Conservation (phyloP, 2,797 vertebrate genomes). For the Heteromormyrus szaboi region DNA sequence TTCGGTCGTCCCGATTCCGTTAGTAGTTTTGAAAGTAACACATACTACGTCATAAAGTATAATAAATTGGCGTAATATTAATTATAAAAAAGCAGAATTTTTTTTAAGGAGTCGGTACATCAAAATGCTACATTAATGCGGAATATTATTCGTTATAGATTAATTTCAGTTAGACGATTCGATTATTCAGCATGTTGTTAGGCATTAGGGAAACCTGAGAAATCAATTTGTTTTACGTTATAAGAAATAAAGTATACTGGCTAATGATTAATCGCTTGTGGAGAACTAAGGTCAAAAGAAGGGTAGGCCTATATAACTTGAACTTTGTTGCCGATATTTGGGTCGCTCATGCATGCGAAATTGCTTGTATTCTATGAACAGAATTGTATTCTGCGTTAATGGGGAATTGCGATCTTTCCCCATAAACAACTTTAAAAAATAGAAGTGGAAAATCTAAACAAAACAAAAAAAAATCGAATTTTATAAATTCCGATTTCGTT, state of each 20-base stretch:
- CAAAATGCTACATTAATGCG: not conserved
- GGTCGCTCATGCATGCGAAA: constrained; percentile 5
- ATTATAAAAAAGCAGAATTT: not conserved
- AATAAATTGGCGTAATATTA: not conserved
- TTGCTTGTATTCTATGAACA: not conserved
- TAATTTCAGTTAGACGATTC: not conserved
- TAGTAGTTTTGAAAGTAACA: not conserved
- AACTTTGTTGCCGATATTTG: constrained; percentile 5
- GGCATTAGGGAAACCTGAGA: not conserved
- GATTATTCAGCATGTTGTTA: not conserved
- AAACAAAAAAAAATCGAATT: not conserved
- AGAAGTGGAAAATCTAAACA: not conserved
- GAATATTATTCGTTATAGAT: not conserved
- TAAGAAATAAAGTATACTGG: not conserved
- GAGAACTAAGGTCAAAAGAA: not conserved
- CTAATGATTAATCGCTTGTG: constrained; percentile 17
- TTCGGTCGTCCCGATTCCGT: not conserved
- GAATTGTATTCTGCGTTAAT: too few species aligned
- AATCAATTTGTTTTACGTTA: not conserved
- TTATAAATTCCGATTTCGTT: not conserved
- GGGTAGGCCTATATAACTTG: not conserved
- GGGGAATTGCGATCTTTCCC: not conserved
- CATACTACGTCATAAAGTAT: not conserved
- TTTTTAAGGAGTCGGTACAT: not conserved
- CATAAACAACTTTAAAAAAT: not conserved